phyloP scores from a whole-genome alignment of 2,797 vertebrate genomes.

The Pipistrellus nathusii region DNA sequence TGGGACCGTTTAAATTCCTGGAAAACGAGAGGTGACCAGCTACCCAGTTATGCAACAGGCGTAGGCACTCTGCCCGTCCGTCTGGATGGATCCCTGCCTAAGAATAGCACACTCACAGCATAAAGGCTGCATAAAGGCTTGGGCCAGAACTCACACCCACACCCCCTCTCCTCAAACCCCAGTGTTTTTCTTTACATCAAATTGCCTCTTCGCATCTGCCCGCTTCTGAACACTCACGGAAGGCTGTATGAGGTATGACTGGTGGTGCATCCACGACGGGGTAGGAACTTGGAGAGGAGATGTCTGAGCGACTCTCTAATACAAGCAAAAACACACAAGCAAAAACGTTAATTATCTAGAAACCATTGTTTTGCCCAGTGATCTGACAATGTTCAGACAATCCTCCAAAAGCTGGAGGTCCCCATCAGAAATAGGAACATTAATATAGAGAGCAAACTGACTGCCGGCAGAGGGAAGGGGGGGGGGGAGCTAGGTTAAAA shows the following conservation, averaged over 20 bases:
- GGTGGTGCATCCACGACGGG: slow-evolving; percentile 96
- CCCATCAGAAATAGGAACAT: slow-evolving; percentile 36
- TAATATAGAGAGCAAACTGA: background rate
- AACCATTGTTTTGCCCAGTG: background rate
- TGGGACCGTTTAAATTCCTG: background rate
- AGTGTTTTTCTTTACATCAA: background rate
- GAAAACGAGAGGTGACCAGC: background rate
- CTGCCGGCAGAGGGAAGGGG: background rate
- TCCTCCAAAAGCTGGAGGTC: background rate
- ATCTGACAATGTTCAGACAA: slow-evolving; percentile 25
- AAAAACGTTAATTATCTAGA: slow-evolving; percentile 41
- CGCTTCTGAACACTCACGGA: slow-evolving; percentile 89
- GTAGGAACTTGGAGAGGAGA: slow-evolving; percentile 90
- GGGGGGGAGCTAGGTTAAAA: background rate
- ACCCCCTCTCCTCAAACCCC: background rate
- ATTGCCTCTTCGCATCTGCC: slow-evolving; percentile 33
- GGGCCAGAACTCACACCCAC: slow-evolving; percentile 51
- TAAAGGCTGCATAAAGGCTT: background rate
- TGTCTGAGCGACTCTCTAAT: slow-evolving; percentile 77
- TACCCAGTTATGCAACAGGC: background rate
- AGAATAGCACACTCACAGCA: background rate
- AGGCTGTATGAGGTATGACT: slow-evolving; percentile 96
- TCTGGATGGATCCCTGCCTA: background rate
- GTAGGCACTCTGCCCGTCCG: too few relatives aligned
- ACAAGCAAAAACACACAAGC: slow-evolving; percentile 63